Percentiles rank a stretch among this genome's conserved stretches.
Conservation (phyloP, 2,113 vertebrate species). For the Columbina picui region DNA sequence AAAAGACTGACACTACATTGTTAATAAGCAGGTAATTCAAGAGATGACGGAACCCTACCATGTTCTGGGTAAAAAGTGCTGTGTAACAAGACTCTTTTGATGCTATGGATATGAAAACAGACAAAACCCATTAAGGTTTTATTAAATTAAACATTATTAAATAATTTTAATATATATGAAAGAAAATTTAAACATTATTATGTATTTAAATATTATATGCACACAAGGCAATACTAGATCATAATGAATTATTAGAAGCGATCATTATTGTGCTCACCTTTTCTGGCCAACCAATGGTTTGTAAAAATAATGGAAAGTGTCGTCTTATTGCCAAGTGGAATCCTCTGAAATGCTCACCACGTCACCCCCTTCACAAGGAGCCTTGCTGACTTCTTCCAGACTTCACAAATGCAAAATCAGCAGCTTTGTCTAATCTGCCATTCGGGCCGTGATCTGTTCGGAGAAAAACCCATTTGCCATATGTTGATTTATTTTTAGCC, state of each 20-base stretch:
- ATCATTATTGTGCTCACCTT: neutral
- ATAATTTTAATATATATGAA: neutral
- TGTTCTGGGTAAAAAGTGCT: neutral
- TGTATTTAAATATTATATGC: neutral
- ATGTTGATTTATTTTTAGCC: neutral
- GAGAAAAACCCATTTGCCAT: neutral
- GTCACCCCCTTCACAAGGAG: no score
- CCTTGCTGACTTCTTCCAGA: neutral
- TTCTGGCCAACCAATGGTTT: neutral
- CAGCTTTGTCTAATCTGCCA: neutral
- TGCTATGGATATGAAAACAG: neutral
- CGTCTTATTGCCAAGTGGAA: rapidly evolving
- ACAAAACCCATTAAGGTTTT: neutral
- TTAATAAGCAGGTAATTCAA: neutral
- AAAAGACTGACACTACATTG: neutral
- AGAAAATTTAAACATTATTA: neutral
- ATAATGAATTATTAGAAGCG: neutral
- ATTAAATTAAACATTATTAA: neutral
- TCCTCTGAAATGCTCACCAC: neutral
- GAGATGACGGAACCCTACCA: neutral
- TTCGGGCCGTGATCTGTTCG: neutral
- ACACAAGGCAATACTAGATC: neutral
- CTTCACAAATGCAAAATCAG: neutral
- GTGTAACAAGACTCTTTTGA: neutral
- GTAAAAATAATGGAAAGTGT: neutral